A percentile compares a stretch with the other conserved stretches of the same genome.
Conservation (phyloP, 2,113 vertebrate genomes). For the Dromiciops gliroides region DNA sequence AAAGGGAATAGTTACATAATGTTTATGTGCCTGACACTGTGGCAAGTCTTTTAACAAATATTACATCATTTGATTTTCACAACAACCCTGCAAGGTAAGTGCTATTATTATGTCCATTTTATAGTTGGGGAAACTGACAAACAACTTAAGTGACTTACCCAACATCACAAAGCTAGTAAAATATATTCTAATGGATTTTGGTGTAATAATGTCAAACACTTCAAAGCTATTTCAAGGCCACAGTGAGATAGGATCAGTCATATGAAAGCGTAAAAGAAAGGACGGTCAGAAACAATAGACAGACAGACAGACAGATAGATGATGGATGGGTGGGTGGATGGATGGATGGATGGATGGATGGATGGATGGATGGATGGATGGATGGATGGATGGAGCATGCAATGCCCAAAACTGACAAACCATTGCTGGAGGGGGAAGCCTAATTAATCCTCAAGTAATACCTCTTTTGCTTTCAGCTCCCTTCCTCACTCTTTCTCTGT, state of each 20-base stretch:
- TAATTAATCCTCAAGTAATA: neutral
- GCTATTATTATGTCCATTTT: conserved; percentile 13
- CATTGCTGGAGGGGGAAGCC: neutral
- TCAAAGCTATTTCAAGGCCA: neutral
- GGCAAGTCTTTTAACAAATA: neutral
- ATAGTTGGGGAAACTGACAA: conserved; percentile 34
- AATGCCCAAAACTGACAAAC: neutral
- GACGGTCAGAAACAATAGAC: neutral
- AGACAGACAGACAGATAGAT: no score
- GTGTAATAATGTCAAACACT: neutral
- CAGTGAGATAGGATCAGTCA: neutral
- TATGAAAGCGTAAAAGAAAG: neutral
- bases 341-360: neutral
- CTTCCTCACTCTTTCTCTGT: neutral
- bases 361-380: neutral
- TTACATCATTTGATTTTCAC: conserved; percentile 9
- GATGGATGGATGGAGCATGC: neutral
- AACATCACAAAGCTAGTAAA: neutral
- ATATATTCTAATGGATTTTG: neutral
- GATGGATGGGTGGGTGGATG: neutral
- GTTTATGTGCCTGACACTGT: neutral
- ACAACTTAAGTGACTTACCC: conserved; percentile 22
- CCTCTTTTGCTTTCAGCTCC: neutral
- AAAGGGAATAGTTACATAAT: neutral
- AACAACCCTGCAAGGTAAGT: neutral